Evolutionary conservation across 2,797 vertebrate species (phyloP).

Genomic region (Enteromius afrohamiltoni): DNA sequence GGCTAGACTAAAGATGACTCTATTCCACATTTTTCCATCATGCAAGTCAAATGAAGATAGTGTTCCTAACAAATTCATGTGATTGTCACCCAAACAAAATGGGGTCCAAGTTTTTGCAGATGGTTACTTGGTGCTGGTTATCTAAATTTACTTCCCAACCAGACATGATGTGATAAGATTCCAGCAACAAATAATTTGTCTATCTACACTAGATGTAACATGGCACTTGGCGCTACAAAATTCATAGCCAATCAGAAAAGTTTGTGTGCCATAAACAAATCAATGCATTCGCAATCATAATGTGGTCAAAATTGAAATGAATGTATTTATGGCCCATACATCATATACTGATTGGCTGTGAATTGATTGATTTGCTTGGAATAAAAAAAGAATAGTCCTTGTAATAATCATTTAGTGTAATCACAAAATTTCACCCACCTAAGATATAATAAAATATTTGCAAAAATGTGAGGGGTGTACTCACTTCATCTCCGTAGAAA

Average conservation of each 20-base stretch:
- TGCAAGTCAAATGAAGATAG: slow-evolving; percentile 55
- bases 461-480: no score
- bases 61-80: slow-evolving; percentile 52
- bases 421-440: no score
- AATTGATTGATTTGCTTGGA: no score
- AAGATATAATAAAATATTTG: no score
- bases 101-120: not conserved
- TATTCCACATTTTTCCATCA: slow-evolving; percentile 34
- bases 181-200: not conserved
- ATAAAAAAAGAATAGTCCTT: no score
- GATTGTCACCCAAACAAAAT: slow-evolving; percentile 11
- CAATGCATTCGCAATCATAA: not conserved
- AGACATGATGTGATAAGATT: not conserved
- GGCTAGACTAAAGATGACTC: slow-evolving; percentile 59
- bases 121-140: slow-evolving; percentile 15
- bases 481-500: no score
- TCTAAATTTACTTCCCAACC: not conserved
- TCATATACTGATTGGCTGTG: no score
- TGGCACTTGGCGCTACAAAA: not conserved
- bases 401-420: no score
- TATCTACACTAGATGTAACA: not conserved
- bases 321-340: no score
- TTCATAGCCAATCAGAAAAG: not conserved
- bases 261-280: not conserved
- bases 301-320: no score